Evolutionary conservation across 2,888 invertebrate genomes (phyloP).

Genomic region (Rapana venosa): DNA sequence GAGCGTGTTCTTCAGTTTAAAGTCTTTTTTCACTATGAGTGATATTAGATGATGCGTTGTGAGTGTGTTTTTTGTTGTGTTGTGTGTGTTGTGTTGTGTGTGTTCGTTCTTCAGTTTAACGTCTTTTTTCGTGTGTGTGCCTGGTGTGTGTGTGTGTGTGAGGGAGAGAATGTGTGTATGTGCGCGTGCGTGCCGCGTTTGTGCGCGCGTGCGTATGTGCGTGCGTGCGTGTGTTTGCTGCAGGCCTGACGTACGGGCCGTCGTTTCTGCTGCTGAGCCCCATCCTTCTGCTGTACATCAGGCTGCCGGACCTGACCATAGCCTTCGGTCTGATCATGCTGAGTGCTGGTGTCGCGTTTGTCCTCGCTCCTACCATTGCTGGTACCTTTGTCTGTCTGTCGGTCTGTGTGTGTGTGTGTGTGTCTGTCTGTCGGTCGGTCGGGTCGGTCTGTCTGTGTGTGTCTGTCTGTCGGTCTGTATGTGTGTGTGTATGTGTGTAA

Average conservation of each 20-base stretch:
- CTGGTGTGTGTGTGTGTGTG: too few relatives aligned
- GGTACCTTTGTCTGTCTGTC: not conserved
- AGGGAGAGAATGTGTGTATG: too few relatives aligned
- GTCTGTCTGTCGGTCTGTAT: not conserved
- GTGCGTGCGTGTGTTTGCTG: too few relatives aligned
- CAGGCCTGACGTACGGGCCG: constrained; percentile 42
- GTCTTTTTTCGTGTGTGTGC: too few relatives aligned
- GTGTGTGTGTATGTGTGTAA: not conserved
- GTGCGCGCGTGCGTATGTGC: too few relatives aligned
- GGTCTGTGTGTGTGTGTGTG: not conserved
- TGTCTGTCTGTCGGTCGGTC: not conserved
- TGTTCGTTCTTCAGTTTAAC: too few relatives aligned
- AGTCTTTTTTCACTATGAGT: too few relatives aligned
- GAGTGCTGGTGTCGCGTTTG: not conserved
- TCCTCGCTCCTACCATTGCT: not conserved
- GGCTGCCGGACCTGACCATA: constrained; percentile 38
- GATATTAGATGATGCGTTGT: too few relatives aligned
- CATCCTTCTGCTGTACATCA: constrained; percentile 31
- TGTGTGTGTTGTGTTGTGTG: too few relatives aligned
- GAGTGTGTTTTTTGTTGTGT: too few relatives aligned
- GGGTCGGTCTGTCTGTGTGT: not conserved
- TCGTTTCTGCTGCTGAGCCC: constrained; percentile 43
- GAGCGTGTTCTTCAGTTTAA: too few relatives aligned
- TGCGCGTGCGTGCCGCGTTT: too few relatives aligned
- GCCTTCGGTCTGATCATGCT: constrained; percentile 42